phyloP scores from a whole-genome alignment of 2,113 vertebrate species.

The Centropristis striata region DNA sequence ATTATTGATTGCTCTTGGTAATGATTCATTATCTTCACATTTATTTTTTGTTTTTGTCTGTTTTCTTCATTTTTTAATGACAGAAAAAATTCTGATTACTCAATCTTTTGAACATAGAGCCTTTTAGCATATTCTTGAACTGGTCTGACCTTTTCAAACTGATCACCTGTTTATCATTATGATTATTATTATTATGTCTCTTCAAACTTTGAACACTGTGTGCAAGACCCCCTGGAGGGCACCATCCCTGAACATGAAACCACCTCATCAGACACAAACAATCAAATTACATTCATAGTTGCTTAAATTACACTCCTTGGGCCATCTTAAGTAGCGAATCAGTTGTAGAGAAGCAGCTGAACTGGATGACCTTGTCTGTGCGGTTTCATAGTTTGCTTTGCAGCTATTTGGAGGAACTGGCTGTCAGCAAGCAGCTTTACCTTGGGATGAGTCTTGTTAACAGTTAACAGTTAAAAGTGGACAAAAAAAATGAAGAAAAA shows the following conservation, averaged over 20 bases:
- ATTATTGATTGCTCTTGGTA: too few species aligned
- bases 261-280: constrained; percentile 48
- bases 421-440: neutral
- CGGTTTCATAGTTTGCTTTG: neutral
- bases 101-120: neutral
- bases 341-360: constrained; percentile 32
- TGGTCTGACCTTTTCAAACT: constrained; percentile 32
- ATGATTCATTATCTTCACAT: too few species aligned
- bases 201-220: constrained; percentile 24
- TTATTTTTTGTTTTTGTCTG: neutral
- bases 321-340: constrained; percentile 41
- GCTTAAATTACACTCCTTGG: constrained; percentile 24
- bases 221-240: constrained; percentile 58
- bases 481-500: too few species aligned
- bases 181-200: constrained; percentile 24
- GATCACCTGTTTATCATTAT: constrained; percentile 21
- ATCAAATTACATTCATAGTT: constrained; percentile 58
- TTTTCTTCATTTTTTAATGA: neutral
- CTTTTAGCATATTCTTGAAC: constrained; percentile 7
- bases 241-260: constrained; percentile 34
- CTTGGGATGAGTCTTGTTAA: neutral
- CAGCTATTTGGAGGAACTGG: neutral
- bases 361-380: constrained; percentile 38
- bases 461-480: too few species aligned
- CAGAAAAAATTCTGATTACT: neutral